Percentiles rank a stretch among this genome's conserved stretches.
Evolutionary conservation across 2,797 vertebrate species (phyloP).

Genomic region (Chromis chromis): DNA sequence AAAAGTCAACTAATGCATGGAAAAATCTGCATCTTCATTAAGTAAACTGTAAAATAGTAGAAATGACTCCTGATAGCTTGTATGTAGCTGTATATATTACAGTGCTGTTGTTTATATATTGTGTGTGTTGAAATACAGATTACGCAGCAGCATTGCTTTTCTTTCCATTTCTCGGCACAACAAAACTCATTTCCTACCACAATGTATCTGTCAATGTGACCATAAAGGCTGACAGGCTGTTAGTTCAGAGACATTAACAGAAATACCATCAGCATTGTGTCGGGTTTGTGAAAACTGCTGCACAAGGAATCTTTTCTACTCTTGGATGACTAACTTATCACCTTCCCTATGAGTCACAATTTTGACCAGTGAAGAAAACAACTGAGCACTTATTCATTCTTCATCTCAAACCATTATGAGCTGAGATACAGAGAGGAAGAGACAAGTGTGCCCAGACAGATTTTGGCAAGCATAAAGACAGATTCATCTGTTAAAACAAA

Average conservation of each 20-base stretch:
- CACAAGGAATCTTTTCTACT: conserved; percentile 55
- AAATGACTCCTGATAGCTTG: background rate
- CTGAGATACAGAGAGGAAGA: conserved; percentile 31
- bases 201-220: conserved; percentile 19
- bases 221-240: conserved; percentile 20
- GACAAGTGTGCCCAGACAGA: conserved; percentile 26
- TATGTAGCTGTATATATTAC: background rate
- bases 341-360: conserved; percentile 59
- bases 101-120: background rate
- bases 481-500: conserved; percentile 47
- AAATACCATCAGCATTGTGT: background rate
- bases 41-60: background rate
- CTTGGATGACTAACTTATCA: conserved; percentile 51
- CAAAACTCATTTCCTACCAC: background rate
- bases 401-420: conserved; percentile 44
- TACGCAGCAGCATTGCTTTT: background rate
- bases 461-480: conserved; percentile 42
- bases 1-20: background rate
- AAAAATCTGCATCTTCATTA: background rate
- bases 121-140: conserved; percentile 10
- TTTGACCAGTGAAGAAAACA: conserved; percentile 7
- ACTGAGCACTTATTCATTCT: conserved; percentile 28
- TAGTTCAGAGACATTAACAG: conserved; percentile 4
- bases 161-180: background rate
- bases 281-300: conserved; percentile 42